Evolutionary conservation across 2,888 invertebrate species (phyloP), one percentile per base, ranked within the genome.

Genomic region (Drosophila picticornis): DNA sequence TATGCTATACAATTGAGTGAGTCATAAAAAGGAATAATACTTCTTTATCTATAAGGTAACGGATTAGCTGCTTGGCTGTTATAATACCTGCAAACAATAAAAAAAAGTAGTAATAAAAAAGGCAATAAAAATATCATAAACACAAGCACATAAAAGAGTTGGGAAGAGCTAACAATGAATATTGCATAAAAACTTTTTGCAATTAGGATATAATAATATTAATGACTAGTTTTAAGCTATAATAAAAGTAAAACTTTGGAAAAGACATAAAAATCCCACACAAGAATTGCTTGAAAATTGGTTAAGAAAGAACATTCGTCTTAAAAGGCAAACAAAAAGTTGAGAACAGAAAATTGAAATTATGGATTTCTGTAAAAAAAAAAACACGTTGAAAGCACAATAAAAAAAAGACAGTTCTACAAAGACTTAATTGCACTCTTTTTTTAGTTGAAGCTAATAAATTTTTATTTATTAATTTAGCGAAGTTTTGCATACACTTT

Each of bases 21-120:
- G 46, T 43, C 57, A 60, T 60, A 72, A 72, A 72, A 46, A 13
- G 11, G 11, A 43, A 36, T 50, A 40, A 40, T 25, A 16, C 16
- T 9, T 46, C 16, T 46, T 7, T 22, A 29, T 19, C 16, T 10
- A 36, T 22, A 25, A 32, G 13, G 25, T 11, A 31, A 40, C n/a
- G 10, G 22, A 25, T 40, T 25, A 38, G 29, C 19, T 29, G 19
- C 22, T 31, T 38, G 38, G 38, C 19, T 10, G 6, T 22, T 16
- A 29, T 50, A 27, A n/a, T 13, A 5, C 27, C 10, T n/a, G n/a
- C 9, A 2, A 16, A 29, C 56, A 6, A 59, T 36, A 29, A n/a
- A 2, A 9, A 55, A 16, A 25, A 31, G 2, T 16, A 16, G 16
- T 2, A 2, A 34, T 34, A 34, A 29, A 32, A 10, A 6, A 25